Base-by-base conservation (phyloP, 2,888 invertebrate genomes). In the Mesopsocus fuscifrons region DNA sequence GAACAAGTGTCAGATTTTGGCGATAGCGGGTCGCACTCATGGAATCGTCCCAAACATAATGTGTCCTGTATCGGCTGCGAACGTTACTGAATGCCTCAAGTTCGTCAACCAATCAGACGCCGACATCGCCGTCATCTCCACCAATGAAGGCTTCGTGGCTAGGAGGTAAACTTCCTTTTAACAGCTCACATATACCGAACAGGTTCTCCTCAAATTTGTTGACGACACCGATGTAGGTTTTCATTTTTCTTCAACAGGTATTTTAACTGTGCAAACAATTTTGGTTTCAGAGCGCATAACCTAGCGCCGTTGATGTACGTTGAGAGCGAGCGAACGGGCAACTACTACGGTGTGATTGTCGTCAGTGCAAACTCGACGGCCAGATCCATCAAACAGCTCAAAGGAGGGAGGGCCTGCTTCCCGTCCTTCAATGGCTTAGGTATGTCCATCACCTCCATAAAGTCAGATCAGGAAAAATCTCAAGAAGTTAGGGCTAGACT, bases 401-500 rank as follows among this genome's bases (percentile, higher is more conserved):
- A 66, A 31, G 64, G 59, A 1, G 67, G 62, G 48, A 65, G 60
- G 18, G 74, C 72, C 0, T 78, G 77, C 55, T 71, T 78, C 60
- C 73, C 77, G 0, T 72, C 74, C 52, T 77, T 66, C 49, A 72
- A 74, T 1, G 76, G 76, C 26, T 69, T 76, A 43, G 69, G 73
- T 73, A 49, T 59, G 52, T 35, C n/a, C n/a, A n/a, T n/a, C n/a
- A n/a, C n/a, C n/a, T n/a, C n/a, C n/a, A n/a, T n/a, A n/a, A n/a
- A n/a, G n/a, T n/a, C n/a, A n/a, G n/a, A n/a, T n/a, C n/a, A n/a
- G n/a, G n/a, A n/a, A n/a, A n/a, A n/a, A n/a, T n/a, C n/a, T n/a
- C n/a, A n/a, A n/a, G n/a, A 23, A 11, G 11, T 20, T 17, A 3
- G 34, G 17, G 34, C n/a, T n/a, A n/a, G n/a, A n/a, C n/a, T n/a